These are phyloP conservation scores for Timema podura DNA, from an alignment of 2,888 invertebrate species.

Conservation along the genomic window DNA sequence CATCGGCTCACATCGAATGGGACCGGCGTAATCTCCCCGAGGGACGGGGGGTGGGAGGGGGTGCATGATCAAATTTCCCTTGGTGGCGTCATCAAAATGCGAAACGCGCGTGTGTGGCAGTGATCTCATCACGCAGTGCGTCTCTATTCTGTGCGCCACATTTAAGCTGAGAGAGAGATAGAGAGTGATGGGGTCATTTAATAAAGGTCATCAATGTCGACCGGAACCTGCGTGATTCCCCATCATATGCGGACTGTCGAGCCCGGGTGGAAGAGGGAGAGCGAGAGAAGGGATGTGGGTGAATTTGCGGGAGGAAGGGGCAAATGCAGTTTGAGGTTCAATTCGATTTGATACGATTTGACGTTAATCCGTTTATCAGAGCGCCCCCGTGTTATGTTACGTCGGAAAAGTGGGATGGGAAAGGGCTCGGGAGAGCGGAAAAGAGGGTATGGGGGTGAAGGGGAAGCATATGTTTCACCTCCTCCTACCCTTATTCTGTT, in stretches of 20 bases:
- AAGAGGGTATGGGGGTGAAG: constrained; percentile 3
- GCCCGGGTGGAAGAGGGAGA: constrained; percentile 11
- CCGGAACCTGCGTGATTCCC: constrained; percentile 22
- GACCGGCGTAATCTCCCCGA: too few species aligned
- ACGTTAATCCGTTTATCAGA: constrained; percentile 32
- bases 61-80: too few species aligned
- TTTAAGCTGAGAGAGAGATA: constrained; percentile 22
- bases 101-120: background rate
- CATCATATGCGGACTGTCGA: constrained; percentile 17
- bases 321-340: constrained; percentile 30
- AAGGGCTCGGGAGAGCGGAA: background rate
- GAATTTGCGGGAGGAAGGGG: background rate
- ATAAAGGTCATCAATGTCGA: constrained; percentile 28
- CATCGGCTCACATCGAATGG: too few species aligned
- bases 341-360: constrained; percentile 33
- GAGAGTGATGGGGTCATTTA: constrained; percentile 11
- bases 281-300: too few species aligned
- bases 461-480: constrained; percentile 21
- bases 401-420: constrained; percentile 8
- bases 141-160: constrained; percentile 9
- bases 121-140: constrained; percentile 1
- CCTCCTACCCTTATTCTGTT: background rate
- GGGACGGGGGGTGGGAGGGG: too few species aligned
- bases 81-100: too few species aligned
- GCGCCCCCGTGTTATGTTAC: constrained; percentile 18